Evolutionary conservation across 1,140 invertebrate species (phyloP), one percentile per base, ranked within the genome.

Genomic region (Papilio dardanus): DNA sequence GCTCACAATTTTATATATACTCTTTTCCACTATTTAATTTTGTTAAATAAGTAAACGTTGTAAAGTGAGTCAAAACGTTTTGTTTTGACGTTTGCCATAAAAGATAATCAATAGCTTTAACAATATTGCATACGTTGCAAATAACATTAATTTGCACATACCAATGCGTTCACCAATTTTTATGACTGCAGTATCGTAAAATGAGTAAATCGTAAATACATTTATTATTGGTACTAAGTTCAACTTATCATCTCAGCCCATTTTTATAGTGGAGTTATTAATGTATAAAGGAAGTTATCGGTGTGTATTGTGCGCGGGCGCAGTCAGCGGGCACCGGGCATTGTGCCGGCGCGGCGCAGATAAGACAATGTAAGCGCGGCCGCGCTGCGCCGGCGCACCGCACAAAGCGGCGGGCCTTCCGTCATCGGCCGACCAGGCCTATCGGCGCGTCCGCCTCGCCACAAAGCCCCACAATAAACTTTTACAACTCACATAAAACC

Each of bases 401-500:
- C 50, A 54, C 79, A 76, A 66, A 78, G 78, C 85, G 83, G 79
- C 86, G 81, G 81, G 81, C 83, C 85, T 87, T 89, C 88, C 84
- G 86, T 86, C 88, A 85, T 82, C 85, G 83, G 76, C 71, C 71
- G 78, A 75, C 82, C 83, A 85, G 85, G 83, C 84, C 85, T 86
- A 89, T 90, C 91, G 90, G 88, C 90, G 86, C 88, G 88, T 88
- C 88, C 90, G 88, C 83, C 83, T 89, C 83, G 85, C 88, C 88
- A 93, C 91, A 92, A 93, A 92, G 89, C 84, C 89, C 89, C 82
- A 89, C 86, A 90, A 93, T 93, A 93, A 93, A 93, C 85, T 90
- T 93, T 93, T 93, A 93, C 89, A 91, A 80, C 91, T 78, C 84
- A 84, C 90, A 93, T 93, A 93, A 93, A 93, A 93, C 89, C 92